Percentiles rank a stretch among this genome's conserved stretches.
Conservation (phyloP, 2,888 invertebrate genomes). For the Pollenia angustigena region DNA sequence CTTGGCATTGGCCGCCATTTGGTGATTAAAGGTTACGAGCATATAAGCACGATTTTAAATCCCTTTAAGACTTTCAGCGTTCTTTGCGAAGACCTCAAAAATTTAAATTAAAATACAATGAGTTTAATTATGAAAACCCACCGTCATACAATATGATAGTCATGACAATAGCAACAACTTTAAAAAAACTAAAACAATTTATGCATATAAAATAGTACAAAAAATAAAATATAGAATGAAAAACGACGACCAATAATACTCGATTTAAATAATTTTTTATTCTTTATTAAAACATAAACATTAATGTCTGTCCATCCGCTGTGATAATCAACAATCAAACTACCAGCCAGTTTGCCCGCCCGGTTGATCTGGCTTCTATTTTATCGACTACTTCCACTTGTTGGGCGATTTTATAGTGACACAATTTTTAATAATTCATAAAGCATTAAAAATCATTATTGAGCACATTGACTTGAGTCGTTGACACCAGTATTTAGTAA, state of each 20-base stretch:
- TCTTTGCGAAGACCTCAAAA: background rate
- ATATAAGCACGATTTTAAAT: conserved; percentile 1
- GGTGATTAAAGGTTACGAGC: conserved; percentile 32
- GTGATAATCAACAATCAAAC: background rate
- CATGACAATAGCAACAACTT: conserved; percentile 15
- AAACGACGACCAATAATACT: conserved; percentile 1
- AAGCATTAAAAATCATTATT: conserved; percentile 57
- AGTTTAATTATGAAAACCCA: conserved; percentile 43
- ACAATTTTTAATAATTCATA: conserved; percentile 67
- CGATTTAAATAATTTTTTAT: conserved; percentile 19
- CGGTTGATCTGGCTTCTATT: conserved; percentile 14
- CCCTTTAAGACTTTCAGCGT: background rate
- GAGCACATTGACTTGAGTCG: conserved; percentile 58
- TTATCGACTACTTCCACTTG: conserved; percentile 26
- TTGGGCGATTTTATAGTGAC: conserved; percentile 42
- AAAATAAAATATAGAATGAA: background rate
- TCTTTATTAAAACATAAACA: conserved; percentile 29
- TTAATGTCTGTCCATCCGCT: conserved; percentile 15
- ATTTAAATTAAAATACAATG: conserved; percentile 33
- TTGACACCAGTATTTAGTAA: conserved; percentile 60
- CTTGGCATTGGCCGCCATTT: conserved; percentile 54
- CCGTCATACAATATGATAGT: conserved; percentile 11
- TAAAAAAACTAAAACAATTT: conserved; percentile 34
- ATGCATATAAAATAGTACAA: conserved; percentile 58
- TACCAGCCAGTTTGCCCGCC: background rate